Percentiles rank a stretch among this genome's conserved stretches.
Evolutionary conservation across 2,113 vertebrate genomes (phyloP).

Genomic region (Heteronetta atricapilla): DNA sequence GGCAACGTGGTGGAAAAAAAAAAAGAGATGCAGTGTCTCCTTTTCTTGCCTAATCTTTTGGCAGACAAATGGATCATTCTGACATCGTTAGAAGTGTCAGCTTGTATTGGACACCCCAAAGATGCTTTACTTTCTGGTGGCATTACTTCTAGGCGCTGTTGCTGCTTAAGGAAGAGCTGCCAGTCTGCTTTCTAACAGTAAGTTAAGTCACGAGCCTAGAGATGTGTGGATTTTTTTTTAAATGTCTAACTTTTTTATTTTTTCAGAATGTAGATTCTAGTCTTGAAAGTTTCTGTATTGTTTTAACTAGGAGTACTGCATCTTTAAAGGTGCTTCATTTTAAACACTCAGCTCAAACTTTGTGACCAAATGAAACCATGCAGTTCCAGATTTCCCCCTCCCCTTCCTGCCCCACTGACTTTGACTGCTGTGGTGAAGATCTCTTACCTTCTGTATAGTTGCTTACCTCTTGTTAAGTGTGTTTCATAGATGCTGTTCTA

Average conservation of each 20-base stretch:
- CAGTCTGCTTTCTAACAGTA: conserved; percentile 55
- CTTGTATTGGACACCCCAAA: conserved; percentile 33
- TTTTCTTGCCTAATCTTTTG: conserved; percentile 45
- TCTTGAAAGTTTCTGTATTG: conserved; percentile 64
- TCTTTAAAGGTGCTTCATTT: conserved; percentile 54
- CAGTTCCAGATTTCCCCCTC: conserved; percentile 27
- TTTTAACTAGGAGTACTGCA: conserved; percentile 58
- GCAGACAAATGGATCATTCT: conserved; percentile 32
- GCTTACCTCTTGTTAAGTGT: conserved; percentile 46
- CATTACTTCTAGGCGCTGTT: conserved; percentile 1
- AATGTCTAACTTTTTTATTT: conserved; percentile 32
- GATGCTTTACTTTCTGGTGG: conserved; percentile 21
- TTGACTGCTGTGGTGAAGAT: conserved; percentile 54
- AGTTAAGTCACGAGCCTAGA: conserved; percentile 48
- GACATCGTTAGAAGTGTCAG: background rate
- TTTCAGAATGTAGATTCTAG: conserved; percentile 58
- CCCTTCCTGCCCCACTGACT: background rate
- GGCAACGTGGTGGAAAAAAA: conserved; percentile 7
- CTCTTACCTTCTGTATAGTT: conserved; percentile 25
- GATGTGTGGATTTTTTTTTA: conserved; percentile 27
- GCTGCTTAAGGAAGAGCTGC: conserved; percentile 21
- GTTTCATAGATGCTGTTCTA: conserved; percentile 41
- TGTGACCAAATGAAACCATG: conserved; percentile 51
- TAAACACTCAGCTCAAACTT: conserved; percentile 50
- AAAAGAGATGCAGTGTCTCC: conserved; percentile 39